phyloP scores from a whole-genome alignment of 2,797 vertebrate genomes.

The Nasua narica region DNA sequence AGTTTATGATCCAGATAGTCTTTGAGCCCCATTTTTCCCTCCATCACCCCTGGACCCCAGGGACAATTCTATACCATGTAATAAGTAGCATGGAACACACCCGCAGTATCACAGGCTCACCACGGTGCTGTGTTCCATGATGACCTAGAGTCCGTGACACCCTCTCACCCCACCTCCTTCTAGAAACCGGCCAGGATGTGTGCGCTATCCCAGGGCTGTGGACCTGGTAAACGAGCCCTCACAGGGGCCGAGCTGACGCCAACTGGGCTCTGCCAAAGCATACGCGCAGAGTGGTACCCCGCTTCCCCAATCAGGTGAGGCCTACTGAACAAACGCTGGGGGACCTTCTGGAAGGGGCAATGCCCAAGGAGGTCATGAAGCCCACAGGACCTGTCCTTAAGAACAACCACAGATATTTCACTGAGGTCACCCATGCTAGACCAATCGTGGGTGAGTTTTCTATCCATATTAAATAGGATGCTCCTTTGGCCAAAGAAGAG shows the following conservation, averaged over 20 bases:
- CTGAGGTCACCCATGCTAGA: neutral
- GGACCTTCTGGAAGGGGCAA: neutral
- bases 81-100: neutral
- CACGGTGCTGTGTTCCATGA: neutral
- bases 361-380: neutral
- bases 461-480: neutral
- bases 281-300: neutral
- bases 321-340: neutral
- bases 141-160: neutral
- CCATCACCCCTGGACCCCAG: neutral
- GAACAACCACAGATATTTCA: neutral
- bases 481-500: neutral
- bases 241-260: neutral
- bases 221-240: neutral
- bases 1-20: neutral
- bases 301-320: neutral
- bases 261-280: neutral
- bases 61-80: neutral
- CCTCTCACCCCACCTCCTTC: neutral
- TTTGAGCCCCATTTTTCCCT: neutral
- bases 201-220: neutral
- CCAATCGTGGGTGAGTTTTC: neutral
- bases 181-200: neutral
- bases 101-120: neutral
- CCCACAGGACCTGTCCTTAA: neutral